Base-by-base conservation (phyloP, 2,888 invertebrate species). In the Sarcophaga caerulescens region DNA sequence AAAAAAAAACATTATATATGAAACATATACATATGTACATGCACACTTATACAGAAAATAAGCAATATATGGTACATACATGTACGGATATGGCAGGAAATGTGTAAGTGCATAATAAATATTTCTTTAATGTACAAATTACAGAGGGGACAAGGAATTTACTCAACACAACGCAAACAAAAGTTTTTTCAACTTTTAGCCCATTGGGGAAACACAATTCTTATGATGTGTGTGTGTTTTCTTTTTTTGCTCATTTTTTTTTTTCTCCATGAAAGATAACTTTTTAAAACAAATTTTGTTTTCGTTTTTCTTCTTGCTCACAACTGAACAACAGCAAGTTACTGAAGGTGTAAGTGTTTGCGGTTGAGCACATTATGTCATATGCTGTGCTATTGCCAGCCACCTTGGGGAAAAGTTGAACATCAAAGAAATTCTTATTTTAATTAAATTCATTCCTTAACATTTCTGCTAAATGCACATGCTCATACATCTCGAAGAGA, bases 101-200 rank as follows among this genome's bases (percentile, higher is more conserved):
- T 21, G 8, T 62, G 59, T 59, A 17, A 68, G 19, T 60, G 45
- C 14, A 25, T 62, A 12, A 45, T 44, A 71, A 4, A 12, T 35
- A 35, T 52, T 11, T 11, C 19, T 76, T 62, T 4, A 23, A 23
- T 52, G 17, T 52, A 14, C 52, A 52, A 52, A 52, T 59, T 14
- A 12, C 77, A 82, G 82, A 77, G 60, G 45, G 47, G 71, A 63
- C 19, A 77, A 82, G 17, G 82, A 82, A 66, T 82, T 71, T 45
- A 71, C 65, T 77, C 70, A 47, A 47, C 11, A 4, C 14, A 47
- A 47, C n/a, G n/a, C 14, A 14, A 47, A 11, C 47, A 14, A 47
- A 11, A 14, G 47, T 47, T 11, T 14, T 47, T 47, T 47, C 11
- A 47, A 47, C 12, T 14, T 47, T 47, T 14, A 14, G 14, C 14